Evolutionary conservation across 2,113 vertebrate genomes (phyloP).

Genomic region (Calyptomena viridis): DNA sequence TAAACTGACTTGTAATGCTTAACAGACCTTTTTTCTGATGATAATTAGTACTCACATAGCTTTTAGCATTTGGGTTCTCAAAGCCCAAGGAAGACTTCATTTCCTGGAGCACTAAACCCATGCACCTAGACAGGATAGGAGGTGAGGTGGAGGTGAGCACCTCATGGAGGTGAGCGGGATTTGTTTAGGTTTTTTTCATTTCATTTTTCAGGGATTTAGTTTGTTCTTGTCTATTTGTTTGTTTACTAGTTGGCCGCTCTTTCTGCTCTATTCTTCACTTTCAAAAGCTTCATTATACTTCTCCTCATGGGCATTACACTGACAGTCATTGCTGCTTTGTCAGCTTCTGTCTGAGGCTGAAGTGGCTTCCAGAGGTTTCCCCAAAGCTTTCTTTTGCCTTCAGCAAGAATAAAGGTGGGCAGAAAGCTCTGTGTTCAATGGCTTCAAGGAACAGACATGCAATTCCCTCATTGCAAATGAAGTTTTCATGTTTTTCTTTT

Average conservation of each 20-base stretch:
- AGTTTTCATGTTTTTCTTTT: neutral
- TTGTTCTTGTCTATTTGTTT: neutral
- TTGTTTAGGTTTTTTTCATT: neutral
- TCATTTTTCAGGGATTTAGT: neutral
- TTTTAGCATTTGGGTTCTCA: neutral
- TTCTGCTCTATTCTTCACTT: neutral
- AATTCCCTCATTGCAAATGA: neutral
- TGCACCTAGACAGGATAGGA: neutral
- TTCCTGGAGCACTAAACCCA: neutral
- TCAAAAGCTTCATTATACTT: neutral
- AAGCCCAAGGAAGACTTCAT: neutral
- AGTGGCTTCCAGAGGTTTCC: neutral
- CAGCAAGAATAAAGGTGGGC: neutral
- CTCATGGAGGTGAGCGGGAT: neutral
- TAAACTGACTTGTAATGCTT: neutral
- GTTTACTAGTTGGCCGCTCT: neutral
- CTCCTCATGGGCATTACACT: rapidly evolving
- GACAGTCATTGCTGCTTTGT: neutral
- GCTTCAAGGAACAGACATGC: neutral
- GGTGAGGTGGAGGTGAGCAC: neutral
- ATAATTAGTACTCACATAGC: neutral
- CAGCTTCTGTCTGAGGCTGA: neutral
- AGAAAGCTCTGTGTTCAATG: neutral
- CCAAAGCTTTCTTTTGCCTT: neutral
- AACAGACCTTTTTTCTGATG: neutral